Base-by-base conservation (phyloP, 2,888 invertebrate species). In the Meganola albula region DNA sequence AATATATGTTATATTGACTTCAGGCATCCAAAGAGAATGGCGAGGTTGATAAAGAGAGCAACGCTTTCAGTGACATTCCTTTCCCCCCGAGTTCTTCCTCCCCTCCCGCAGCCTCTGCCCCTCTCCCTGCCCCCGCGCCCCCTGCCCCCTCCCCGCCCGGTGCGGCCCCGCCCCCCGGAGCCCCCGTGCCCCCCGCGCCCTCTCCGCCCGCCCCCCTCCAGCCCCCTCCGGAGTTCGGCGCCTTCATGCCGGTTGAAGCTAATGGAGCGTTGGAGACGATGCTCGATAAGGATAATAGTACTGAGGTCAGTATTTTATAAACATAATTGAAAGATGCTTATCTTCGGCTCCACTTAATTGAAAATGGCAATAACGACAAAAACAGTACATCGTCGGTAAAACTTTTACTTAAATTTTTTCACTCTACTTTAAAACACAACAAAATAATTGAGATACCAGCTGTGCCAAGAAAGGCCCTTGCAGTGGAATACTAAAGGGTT, bases 1-100 rank as follows among this genome's bases (percentile, higher is more conserved):
- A n/a, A n/a, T n/a, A n/a, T n/a, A n/a, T n/a, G n/a, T n/a, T n/a
- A n/a, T n/a, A n/a, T n/a, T n/a, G n/a, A n/a, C n/a, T 3, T 1
- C 53, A 78, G 85, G 57, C 49, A 6, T 72, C 73, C 3, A 76
- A 73, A 53, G 85, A 86, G 40, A 86, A 87, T 43, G 86, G 86
- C 3, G 76, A 76, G 21, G 55, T 53, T 1, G 35, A 43, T 2
- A 16, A 16, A 16, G 16, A 16, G 4, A 5, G 4, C 8, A 7
- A n/a, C 8, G 3, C 20, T 3, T 20, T 20, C 8, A n/a, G 8
- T 7, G 8, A 20, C 20, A 20, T 20, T 7, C 68, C 7, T 42
- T 57, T 11, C 64, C 67, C 30, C 63, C 69, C 36, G 63, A 3
- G 9, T 65, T 10, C 58, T 67, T 25, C 22, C 44, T 41, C 12